A percentile compares a stretch with the other conserved stretches of the same genome.
Conservation (phyloP, 2,888 invertebrate genomes). For the Plebejus melissa region DNA sequence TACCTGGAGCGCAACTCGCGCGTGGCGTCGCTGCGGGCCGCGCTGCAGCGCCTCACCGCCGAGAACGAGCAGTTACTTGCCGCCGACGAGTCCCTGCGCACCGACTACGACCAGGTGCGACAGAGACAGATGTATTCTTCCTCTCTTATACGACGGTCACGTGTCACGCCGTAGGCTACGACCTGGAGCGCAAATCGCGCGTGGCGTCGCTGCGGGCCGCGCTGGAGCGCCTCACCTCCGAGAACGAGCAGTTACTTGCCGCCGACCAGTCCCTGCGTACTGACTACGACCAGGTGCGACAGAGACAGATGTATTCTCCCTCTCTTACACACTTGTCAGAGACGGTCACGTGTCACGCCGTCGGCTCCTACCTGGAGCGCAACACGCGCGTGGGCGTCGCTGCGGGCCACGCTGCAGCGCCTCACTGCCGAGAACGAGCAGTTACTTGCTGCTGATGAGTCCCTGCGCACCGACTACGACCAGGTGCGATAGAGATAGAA, state of each 20-base stretch:
- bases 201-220: conserved; percentile 88
- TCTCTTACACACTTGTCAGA: no score
- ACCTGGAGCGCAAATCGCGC: conserved; percentile 91
- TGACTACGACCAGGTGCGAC: no score
- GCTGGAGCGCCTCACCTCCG: conserved; percentile 85
- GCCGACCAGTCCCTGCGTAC: conserved; percentile 82
- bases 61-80: conserved; percentile 86
- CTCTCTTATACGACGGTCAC: no score
- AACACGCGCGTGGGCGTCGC: conserved; percentile 87
- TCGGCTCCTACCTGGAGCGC: conserved; percentile 95
- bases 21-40: conserved; percentile 87
- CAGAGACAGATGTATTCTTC: background rate
- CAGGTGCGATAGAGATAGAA: no score
- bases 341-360: conserved; percentile 45
- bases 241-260: conserved; percentile 85
- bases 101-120: conserved; percentile 87
- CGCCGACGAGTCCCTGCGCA: conserved; percentile 87
- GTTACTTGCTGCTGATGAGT: conserved; percentile 88
- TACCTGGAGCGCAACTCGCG: conserved; percentile 93
- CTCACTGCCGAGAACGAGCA: conserved; percentile 86
- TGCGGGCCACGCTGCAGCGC: conserved; percentile 87
- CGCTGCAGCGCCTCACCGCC: conserved; percentile 85
- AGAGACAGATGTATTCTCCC: no score
- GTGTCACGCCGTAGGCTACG: conserved; percentile 85
- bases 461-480: conserved; percentile 37